Conservation (phyloP, 2,113 vertebrate genomes). For the Serilophus lunatus region DNA sequence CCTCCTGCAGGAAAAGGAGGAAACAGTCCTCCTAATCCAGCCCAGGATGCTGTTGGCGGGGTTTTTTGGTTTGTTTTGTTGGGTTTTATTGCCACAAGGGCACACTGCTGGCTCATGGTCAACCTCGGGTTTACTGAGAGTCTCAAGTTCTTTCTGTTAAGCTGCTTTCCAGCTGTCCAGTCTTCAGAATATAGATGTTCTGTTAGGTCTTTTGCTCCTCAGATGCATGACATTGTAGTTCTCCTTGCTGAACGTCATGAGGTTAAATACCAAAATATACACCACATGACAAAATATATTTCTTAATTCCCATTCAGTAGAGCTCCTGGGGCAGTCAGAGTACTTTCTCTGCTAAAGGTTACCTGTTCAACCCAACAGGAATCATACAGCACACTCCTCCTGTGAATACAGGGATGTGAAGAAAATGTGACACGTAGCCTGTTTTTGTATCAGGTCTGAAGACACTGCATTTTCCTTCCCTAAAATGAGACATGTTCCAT, state of each 20-base stretch:
- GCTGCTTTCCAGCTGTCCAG: not conserved
- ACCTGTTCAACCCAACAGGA: not conserved
- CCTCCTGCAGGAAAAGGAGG: fast-evolving
- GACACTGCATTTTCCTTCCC: not conserved
- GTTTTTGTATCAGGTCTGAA: not conserved
- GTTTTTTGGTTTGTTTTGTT: too few relatives aligned
- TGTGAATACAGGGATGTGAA: not conserved
- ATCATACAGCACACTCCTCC: not conserved
- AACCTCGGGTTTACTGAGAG: not conserved
- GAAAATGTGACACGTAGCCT: fast-evolving
- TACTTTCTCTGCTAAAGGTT: not conserved
- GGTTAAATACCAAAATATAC: not conserved
- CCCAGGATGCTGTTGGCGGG: not conserved
- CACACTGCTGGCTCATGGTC: not conserved
- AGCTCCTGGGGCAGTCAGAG: not conserved
- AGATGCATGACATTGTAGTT: not conserved
- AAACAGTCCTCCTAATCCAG: not conserved
- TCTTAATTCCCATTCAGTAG: not conserved
- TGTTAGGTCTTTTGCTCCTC: not conserved
- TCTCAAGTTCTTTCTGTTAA: not conserved
- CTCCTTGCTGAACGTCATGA: not conserved
- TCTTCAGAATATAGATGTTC: not conserved
- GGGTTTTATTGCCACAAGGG: too few relatives aligned
- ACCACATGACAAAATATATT: not conserved
- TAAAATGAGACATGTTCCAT: not conserved